phyloP scores from a whole-genome alignment of 2,113 vertebrate species.

The Bothrops jararaca region DNA sequence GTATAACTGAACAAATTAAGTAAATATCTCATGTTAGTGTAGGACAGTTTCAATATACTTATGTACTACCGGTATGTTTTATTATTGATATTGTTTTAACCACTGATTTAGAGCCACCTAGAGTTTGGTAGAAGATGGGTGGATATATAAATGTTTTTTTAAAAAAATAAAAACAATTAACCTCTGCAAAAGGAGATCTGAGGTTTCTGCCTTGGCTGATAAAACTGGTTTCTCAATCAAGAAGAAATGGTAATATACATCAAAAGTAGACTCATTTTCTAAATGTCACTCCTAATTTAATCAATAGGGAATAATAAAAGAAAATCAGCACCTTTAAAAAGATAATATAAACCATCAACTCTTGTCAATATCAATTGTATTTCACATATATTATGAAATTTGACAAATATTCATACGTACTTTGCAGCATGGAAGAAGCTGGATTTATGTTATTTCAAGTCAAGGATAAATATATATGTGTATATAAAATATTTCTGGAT shows the following conservation, averaged over 20 bases:
- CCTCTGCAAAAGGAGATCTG: background rate
- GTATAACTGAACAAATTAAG: conserved; percentile 2
- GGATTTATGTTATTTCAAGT: conserved; percentile 61
- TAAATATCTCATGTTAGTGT: background rate
- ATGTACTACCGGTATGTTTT: background rate
- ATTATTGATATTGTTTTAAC: background rate
- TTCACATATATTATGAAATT: background rate
- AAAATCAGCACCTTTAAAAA: background rate
- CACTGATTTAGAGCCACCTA: background rate
- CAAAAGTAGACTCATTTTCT: background rate
- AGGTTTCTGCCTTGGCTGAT: background rate
- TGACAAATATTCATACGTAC: conserved; percentile 77
- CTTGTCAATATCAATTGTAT: background rate
- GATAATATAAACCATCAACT: background rate
- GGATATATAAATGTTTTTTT: background rate
- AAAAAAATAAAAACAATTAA: background rate
- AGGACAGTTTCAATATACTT: background rate
- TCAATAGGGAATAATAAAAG: background rate
- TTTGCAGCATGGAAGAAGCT: conserved; percentile 98
- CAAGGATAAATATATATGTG: conserved; percentile 69
- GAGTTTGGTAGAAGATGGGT: background rate
- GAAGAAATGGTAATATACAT: background rate
- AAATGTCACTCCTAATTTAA: background rate
- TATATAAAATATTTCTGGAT: conserved; percentile 1
- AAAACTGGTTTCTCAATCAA: background rate